Evolutionary conservation across 2,888 invertebrate species (phyloP).

Genomic region (Yponomeuta sedellus): DNA sequence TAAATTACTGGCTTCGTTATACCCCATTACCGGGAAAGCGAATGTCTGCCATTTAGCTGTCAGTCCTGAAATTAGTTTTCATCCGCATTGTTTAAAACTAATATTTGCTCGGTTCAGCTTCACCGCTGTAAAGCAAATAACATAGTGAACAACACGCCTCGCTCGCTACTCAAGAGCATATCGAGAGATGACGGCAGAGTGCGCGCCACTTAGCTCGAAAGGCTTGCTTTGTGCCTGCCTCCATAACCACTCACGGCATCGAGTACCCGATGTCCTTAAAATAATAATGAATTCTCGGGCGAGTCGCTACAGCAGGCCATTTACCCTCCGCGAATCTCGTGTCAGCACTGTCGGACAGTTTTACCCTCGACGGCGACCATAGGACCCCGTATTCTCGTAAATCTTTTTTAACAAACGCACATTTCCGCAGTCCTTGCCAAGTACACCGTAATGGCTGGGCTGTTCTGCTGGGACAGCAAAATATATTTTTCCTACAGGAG

Average conservation of each 20-base stretch:
- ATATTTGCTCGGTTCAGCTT: constrained; percentile 13
- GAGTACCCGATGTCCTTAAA: constrained; percentile 45
- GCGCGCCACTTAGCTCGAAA: constrained; percentile 50
- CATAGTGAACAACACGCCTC: constrained; percentile 34
- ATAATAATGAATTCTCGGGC: constrained; percentile 32
- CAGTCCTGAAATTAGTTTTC: neutral
- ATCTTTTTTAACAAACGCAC: constrained; percentile 20
- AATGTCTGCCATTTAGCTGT: neutral
- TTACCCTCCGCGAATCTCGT: neutral
- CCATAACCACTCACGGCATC: constrained; percentile 48
- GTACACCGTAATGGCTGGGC: no score
- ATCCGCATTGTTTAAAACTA: constrained; percentile 3
- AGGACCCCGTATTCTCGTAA: neutral
- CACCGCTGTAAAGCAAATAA: constrained; percentile 38
- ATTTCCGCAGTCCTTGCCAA: constrained; percentile 19
- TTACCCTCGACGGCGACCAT: neutral
- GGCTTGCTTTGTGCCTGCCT: constrained; percentile 59
- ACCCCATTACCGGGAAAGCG: neutral
- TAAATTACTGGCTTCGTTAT: no score
- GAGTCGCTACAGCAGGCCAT: neutral
- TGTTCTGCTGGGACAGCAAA: no score
- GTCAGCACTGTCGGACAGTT: neutral
- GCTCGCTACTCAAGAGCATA: constrained; percentile 43
- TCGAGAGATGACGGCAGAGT: constrained; percentile 51
- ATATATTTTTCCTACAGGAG: no score